phyloP scores from a whole-genome alignment of 2,888 invertebrate genomes.

The Charanyca ferruginea region DNA sequence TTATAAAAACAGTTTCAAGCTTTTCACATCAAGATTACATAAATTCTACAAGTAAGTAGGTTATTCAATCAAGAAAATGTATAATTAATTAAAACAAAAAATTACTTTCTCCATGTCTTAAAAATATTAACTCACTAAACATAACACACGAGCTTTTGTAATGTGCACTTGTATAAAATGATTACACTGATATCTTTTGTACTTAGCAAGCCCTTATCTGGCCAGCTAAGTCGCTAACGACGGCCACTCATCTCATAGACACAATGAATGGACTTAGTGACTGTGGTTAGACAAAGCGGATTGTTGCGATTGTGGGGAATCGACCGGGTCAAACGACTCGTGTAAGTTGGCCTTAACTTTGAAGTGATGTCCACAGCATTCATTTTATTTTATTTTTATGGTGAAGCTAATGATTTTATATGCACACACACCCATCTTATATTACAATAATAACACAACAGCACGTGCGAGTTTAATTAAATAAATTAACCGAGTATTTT shows the following conservation, averaged over 20 bases:
- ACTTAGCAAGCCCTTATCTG: conserved; percentile 80
- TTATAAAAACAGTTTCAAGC: too few species aligned
- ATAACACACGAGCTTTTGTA: conserved; percentile 19
- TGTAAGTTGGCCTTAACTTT: conserved; percentile 75
- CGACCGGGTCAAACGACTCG: conserved; percentile 73
- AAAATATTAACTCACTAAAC: not conserved
- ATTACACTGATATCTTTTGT: conserved; percentile 85
- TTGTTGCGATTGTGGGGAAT: conserved; percentile 73
- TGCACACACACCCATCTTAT: too few species aligned
- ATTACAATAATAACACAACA: too few species aligned
- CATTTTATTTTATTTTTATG: not conserved
- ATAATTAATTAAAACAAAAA: too few species aligned
- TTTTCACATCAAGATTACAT: too few species aligned
- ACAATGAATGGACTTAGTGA: conserved; percentile 87
- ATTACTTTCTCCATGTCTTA: not conserved
- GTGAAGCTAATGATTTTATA: not conserved
- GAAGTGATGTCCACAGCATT: not conserved
- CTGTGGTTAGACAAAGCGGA: conserved; percentile 85
- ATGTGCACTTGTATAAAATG: conserved; percentile 74
- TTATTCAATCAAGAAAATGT: too few species aligned
- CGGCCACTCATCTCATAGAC: conserved; percentile 86
- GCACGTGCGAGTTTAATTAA: too few species aligned
- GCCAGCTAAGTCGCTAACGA: conserved; percentile 81
- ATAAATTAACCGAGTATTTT: too few species aligned
- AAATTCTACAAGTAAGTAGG: too few species aligned